Base-by-base conservation (phyloP, 2,113 vertebrate species). In the Ictidomys tridecemlineatus region DNA sequence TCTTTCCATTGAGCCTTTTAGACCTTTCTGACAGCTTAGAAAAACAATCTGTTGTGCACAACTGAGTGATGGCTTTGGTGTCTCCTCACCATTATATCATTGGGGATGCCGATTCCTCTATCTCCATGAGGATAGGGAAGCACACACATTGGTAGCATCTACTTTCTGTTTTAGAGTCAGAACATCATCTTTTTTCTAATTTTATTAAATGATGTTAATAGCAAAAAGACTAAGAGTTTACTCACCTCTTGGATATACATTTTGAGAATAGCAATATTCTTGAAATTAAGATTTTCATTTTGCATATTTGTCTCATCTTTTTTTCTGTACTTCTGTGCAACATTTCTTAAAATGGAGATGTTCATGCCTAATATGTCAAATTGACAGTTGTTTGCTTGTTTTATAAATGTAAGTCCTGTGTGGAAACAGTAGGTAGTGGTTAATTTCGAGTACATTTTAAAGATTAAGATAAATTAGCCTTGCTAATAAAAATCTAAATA, bases 401-500 rank as follows among this genome's bases (percentile, higher is more conserved):
- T 98, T 97, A 95, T 69, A 96, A 73, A 83, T 93, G 58, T 90
- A 93, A 95, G 91, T 96, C 83, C 95, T 97, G 8, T 91, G 53
- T 85, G 91, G 93, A 97, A 98, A 93, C 56, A 98, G 88, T 97
- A 95, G 95, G 95, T 91, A 83, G 94, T 98, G 39, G 87, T 97
- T 97, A 95, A 97, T 96, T 97, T 92, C 86, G 95, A 95, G 89
- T 95, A 42, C 39, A 90, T 97, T 95, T 91, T 97, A 67, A 98
- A 92, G 96, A 88, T 95, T 97, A 97, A 97, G 95, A 89, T 98
- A 98, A 97, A 97, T 98, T 95, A 96, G 74, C 39, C 28, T 92
- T 94, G 72, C 94, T 4, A 39, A 39, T 39, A 39, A 39, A 39
- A 39, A 39, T 39, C 39, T 39, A 39, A 39, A 39, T 39, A 39